A percentile compares a stretch with the other conserved stretches of the same genome.
Evolutionary conservation across 1,140 invertebrate species (phyloP).

Genomic region (Heliconius himera): DNA sequence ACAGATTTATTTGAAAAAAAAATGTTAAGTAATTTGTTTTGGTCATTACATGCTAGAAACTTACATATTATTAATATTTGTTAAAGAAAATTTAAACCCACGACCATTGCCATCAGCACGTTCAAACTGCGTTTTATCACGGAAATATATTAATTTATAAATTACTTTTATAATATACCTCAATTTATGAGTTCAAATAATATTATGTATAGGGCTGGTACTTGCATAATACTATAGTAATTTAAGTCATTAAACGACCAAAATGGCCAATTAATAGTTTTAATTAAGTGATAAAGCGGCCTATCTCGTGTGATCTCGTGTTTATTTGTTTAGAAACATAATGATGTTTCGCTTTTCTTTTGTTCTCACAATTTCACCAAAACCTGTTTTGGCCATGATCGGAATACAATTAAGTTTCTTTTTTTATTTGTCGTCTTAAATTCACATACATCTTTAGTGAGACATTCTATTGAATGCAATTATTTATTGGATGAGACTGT

Average conservation of each 20-base stretch:
- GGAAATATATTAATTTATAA: no score
- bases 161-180: not conserved
- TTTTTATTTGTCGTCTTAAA: constrained; percentile 28
- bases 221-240: not conserved
- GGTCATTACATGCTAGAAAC: no score
- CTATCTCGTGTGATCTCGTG: not conserved
- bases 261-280: not conserved
- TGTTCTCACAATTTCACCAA: constrained; percentile 35
- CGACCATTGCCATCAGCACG: no score
- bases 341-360: constrained; percentile 25
- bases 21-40: no score
- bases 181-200: not conserved
- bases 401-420: constrained; percentile 38
- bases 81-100: no score
- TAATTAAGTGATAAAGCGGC: not conserved
- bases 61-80: no score
- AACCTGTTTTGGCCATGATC: constrained; percentile 27
- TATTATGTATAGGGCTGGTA: not conserved
- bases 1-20: no score
- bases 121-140: no score
- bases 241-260: not conserved
- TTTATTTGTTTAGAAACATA: constrained; percentile 17
- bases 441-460: constrained; percentile 25
- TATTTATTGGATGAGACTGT: not conserved
- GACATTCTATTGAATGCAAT: not conserved